Conservation (phyloP, 2,888 invertebrate species). For the Teinopalpus imperialis region DNA sequence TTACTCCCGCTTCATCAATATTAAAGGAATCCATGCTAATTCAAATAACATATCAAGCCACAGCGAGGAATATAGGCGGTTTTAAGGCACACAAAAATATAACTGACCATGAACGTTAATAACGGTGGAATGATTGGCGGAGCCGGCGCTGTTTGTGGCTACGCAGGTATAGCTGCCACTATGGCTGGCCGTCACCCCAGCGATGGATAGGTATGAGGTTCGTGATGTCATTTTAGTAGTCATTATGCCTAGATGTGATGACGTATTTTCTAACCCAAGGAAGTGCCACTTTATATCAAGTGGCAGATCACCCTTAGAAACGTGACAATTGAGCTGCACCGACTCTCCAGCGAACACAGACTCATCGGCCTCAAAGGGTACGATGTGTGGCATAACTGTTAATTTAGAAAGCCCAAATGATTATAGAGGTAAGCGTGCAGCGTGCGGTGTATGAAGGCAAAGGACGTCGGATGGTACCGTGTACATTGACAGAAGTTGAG, state of each 20-base stretch:
- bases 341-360: slow-evolving; percentile 87
- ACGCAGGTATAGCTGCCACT: slow-evolving; percentile 90
- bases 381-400: slow-evolving; percentile 86
- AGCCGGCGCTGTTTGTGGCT: slow-evolving; percentile 87
- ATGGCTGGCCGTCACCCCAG: slow-evolving; percentile 85
- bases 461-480: slow-evolving; percentile 79
- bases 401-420: slow-evolving; percentile 69
- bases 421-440: slow-evolving; percentile 74
- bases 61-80: slow-evolving; percentile 36
- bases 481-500: slow-evolving; percentile 84
- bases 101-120: slow-evolving; percentile 81
- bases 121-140: slow-evolving; percentile 84
- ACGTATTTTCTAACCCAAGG: slow-evolving; percentile 83
- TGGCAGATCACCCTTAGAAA: slow-evolving; percentile 88
- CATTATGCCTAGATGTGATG: slow-evolving; percentile 83
- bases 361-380: slow-evolving; percentile 85
- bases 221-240: slow-evolving; percentile 85
- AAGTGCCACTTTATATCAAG: slow-evolving; percentile 89
- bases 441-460: slow-evolving; percentile 59
- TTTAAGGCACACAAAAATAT: slow-evolving; percentile 35
- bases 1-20: no score
- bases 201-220: slow-evolving; percentile 87
- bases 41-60: slow-evolving; percentile 51
- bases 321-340: slow-evolving; percentile 85
- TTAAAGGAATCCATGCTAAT: slow-evolving; percentile 65